Percentiles rank a stretch among this genome's conserved stretches.
Evolutionary conservation across 2,888 invertebrate genomes (phyloP).

Genomic region (Esperia sulphurella): DNA sequence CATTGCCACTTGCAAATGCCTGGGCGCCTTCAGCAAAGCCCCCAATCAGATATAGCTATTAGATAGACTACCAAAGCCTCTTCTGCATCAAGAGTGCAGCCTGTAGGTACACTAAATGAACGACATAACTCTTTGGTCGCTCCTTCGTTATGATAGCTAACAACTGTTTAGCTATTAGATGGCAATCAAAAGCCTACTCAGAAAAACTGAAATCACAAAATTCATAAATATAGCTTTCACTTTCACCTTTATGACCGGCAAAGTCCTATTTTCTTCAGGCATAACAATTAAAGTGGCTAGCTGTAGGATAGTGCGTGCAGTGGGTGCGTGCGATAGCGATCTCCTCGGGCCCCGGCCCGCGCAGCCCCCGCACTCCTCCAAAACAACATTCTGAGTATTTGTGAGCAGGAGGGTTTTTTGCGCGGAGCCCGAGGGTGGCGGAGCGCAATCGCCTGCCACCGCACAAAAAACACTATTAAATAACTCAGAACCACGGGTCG

Average conservation of each 20-base stretch:
- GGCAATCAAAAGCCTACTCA: too few species aligned
- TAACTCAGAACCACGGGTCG: slow-evolving; percentile 63
- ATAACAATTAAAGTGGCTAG: slow-evolving; percentile 74
- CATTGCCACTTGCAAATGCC: too few species aligned
- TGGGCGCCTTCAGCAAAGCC: too few species aligned
- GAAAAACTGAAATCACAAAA: neutral
- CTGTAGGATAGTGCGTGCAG: slow-evolving; percentile 75
- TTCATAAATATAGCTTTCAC: neutral
- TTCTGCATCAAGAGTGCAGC: too few species aligned
- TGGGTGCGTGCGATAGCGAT: slow-evolving; percentile 79
- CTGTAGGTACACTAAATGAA: too few species aligned
- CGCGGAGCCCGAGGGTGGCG: slow-evolving; percentile 73
- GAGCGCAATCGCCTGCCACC: slow-evolving; percentile 72
- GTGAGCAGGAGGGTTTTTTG: slow-evolving; percentile 76
- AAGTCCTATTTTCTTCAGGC: slow-evolving; percentile 45
- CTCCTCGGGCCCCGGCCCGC: slow-evolving; percentile 48
- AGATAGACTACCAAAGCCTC: too few species aligned
- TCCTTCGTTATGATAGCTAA: too few species aligned
- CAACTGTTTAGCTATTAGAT: neutral
- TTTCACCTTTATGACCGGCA: slow-evolving; percentile 9
- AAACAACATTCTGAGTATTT: slow-evolving; percentile 74
- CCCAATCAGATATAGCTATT: too few species aligned
- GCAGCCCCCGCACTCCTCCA: slow-evolving; percentile 50
- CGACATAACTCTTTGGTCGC: too few species aligned
- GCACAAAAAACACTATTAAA: slow-evolving; percentile 77